Evolutionary conservation across 2,888 invertebrate species (phyloP).

Genomic region (Calameuta filiformis): DNA sequence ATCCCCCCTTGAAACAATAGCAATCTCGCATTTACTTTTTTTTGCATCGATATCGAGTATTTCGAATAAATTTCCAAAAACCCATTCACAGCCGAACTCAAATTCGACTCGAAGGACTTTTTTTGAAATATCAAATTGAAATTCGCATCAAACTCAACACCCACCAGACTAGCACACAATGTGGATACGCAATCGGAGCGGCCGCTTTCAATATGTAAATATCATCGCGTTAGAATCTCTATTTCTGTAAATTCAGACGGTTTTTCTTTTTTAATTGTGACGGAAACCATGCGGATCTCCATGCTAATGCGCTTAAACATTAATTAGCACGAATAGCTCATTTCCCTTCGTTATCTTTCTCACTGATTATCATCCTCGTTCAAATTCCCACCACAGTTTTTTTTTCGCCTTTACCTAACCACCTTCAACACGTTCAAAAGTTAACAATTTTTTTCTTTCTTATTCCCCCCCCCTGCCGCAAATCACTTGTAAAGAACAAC

Average conservation of each 20-base stretch:
- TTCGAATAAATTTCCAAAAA: background rate
- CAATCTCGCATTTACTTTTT: background rate
- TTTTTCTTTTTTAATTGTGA: background rate
- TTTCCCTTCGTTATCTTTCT: background rate
- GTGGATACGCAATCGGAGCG: background rate
- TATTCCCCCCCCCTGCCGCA: background rate
- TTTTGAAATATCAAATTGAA: background rate
- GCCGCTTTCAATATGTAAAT: background rate
- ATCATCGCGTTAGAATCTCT: background rate
- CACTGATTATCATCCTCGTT: conserved; percentile 4
- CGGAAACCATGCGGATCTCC: background rate
- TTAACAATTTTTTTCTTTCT: conserved; percentile 5
- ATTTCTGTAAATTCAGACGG: conserved; percentile 6
- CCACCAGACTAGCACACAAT: background rate
- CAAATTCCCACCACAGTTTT: background rate
- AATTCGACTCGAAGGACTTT: background rate
- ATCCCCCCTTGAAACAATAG: background rate
- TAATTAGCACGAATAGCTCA: background rate
- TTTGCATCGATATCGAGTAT: background rate
- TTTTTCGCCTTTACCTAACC: conserved; percentile 10
- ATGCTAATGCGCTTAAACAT: background rate
- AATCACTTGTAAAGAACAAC: conserved; percentile 1
- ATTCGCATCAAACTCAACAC: background rate
- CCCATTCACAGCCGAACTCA: background rate
- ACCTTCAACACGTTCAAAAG: conserved; percentile 16